Evolutionary conservation across 2,888 invertebrate genomes (phyloP).

Genomic region (Trilocha varians): DNA sequence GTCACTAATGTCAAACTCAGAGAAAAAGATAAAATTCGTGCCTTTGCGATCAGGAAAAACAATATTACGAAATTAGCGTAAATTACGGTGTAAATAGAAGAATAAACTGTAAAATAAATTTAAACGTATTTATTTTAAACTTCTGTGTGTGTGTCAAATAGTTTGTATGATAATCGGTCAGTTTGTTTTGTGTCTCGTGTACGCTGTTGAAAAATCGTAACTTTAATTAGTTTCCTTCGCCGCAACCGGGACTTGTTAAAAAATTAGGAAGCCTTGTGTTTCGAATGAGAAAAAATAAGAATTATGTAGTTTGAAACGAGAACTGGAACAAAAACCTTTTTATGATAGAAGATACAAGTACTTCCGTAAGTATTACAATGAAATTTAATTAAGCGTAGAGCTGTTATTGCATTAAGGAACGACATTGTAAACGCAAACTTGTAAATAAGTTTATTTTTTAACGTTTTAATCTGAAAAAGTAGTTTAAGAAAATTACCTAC

Average conservation of each 20-base stretch:
- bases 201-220: background rate
- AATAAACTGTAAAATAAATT: background rate
- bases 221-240: background rate
- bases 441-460: no score
- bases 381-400: background rate
- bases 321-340: background rate
- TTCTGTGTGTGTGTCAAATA: background rate
- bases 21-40: slow-evolving; percentile 30
- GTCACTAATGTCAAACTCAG: slow-evolving; percentile 27
- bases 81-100: slow-evolving; percentile 8
- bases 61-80: slow-evolving; percentile 19
- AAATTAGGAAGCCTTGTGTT: background rate
- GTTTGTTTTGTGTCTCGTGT: background rate
- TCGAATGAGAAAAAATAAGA: background rate
- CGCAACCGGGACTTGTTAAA: background rate
- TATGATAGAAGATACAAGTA: background rate
- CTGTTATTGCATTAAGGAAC: no score
- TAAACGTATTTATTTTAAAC: background rate
- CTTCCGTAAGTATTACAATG: background rate
- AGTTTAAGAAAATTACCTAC: no score
- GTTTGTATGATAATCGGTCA: background rate
- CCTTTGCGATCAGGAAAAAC: slow-evolving; percentile 19
- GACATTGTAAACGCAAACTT: no score
- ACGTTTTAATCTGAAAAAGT: no score
- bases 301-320: background rate